These are phyloP conservation scores for Haliclona indistincta DNA, from an alignment of 37 sponge, comb jelly and placozoan genomes.

Conservation along the genomic window DNA sequence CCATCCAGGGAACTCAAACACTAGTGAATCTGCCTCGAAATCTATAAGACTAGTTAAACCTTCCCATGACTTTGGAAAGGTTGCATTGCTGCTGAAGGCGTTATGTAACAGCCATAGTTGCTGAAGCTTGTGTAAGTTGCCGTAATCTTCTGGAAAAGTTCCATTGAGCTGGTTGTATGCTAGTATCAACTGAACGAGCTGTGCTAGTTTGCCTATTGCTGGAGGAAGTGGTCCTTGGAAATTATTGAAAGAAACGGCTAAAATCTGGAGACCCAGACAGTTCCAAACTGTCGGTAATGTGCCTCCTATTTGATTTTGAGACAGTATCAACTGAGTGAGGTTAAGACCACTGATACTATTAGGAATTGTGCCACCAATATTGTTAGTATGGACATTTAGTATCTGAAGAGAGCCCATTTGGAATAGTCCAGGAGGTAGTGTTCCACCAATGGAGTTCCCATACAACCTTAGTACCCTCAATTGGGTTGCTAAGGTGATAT, in stretches of 20 bases:
- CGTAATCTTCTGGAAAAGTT: conserved; percentile 65
- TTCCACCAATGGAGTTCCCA: conserved; percentile 43
- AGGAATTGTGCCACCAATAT: conserved; percentile 44
- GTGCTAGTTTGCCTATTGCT: neutral
- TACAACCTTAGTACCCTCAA: conserved; percentile 56
- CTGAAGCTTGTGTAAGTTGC: conserved; percentile 23
- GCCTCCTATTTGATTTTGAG: conserved; percentile 52
- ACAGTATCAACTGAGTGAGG: conserved; percentile 43
- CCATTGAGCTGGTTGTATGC: conserved; percentile 69
- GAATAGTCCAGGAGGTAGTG: conserved; percentile 47
- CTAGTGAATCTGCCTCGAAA: conserved; percentile 41
- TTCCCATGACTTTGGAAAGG: conserved; percentile 53
- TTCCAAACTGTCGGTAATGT: conserved; percentile 37
- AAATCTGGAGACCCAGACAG: conserved; percentile 43
- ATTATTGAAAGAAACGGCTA: conserved; percentile 41
- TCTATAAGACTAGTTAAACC: conserved; percentile 27
- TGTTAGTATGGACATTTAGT: conserved; percentile 52
- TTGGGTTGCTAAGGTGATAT: too few relatives aligned
- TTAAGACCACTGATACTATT: conserved; percentile 20
- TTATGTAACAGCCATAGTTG: conserved; percentile 70
- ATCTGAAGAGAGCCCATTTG: conserved; percentile 45
- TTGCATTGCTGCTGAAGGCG: conserved; percentile 13
- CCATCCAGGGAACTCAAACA: conserved; percentile 51
- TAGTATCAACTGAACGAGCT: conserved; percentile 27
- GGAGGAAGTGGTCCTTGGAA: conserved; percentile 50